Conservation (phyloP, 2,113 vertebrate genomes). For the Platichthys flesus region DNA sequence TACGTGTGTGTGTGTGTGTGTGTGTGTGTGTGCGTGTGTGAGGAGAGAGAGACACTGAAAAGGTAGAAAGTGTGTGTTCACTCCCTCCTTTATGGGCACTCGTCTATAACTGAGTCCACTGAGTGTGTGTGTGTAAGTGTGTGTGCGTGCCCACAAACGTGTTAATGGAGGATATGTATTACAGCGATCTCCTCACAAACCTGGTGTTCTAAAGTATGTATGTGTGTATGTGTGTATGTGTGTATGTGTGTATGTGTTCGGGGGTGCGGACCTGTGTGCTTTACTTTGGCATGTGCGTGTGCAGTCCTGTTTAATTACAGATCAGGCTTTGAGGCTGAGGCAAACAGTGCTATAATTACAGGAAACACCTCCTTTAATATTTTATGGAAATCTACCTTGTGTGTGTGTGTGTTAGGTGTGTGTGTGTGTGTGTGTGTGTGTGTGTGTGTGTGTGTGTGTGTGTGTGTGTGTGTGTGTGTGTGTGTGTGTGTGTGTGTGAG, state of each 20-base stretch:
- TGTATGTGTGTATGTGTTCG: conserved; percentile 11
- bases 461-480: conserved; percentile 6
- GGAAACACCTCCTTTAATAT: conserved; percentile 92
- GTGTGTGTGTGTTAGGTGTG: conserved; percentile 2
- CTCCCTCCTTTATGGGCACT: conserved; percentile 41
- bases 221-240: not conserved
- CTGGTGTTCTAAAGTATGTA: conserved; percentile 1
- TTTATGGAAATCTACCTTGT: conserved; percentile 88
- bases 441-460: no score
- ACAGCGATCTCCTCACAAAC: conserved; percentile 50
- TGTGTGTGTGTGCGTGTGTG: conserved; percentile 22
- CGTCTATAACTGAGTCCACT: conserved; percentile 63
- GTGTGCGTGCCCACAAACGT: not conserved
- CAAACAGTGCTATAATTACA: conserved; percentile 93
- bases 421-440: no score
- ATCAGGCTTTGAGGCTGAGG: conserved; percentile 86
- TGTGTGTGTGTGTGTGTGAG: conserved; percentile 7
- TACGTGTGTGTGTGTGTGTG: conserved; percentile 28
- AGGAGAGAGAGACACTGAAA: conserved; percentile 24
- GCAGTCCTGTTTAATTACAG: conserved; percentile 91
- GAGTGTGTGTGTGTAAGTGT: not conserved
- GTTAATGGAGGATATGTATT: conserved; percentile 14
- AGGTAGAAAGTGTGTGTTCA: conserved; percentile 48
- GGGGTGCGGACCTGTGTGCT: conserved; percentile 46
- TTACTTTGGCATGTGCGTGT: conserved; percentile 61